These are phyloP conservation scores for Microcebus ravelobensis DNA, from an alignment of 2,113 vertebrate species.

Conservation along the genomic window DNA sequence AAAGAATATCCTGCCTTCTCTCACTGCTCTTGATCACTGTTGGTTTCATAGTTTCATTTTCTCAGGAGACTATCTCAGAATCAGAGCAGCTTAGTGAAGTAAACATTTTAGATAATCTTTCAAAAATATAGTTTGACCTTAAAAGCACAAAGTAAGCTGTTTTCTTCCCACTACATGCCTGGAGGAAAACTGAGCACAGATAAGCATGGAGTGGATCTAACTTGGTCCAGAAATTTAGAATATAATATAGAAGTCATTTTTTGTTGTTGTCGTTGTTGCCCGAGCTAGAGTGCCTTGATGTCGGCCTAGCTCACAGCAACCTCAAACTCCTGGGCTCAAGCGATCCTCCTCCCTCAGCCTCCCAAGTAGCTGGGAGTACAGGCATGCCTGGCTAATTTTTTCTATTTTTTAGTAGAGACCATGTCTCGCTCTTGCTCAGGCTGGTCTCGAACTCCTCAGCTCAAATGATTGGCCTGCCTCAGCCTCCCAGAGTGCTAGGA, in stretches of 20 bases:
- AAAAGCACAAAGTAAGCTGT: conserved; percentile 16
- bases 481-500: too few species aligned
- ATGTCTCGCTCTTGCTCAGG: too few species aligned
- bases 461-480: too few species aligned
- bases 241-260: not conserved
- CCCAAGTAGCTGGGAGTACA: too few species aligned
- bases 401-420: too few species aligned
- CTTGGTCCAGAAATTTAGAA: not conserved
- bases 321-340: too few species aligned
- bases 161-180: not conserved
- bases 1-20: not conserved
- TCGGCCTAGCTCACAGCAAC: too few species aligned
- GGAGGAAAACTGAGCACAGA: not conserved
- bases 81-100: conserved; percentile 32
- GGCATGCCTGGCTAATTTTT: too few species aligned
- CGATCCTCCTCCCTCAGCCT: too few species aligned
- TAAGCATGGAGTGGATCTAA: not conserved
- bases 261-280: too few species aligned
- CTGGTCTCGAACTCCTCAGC: too few species aligned
- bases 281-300: too few species aligned
- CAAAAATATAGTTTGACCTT: conserved; percentile 19
- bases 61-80: not conserved
- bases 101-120: conserved; percentile 40
- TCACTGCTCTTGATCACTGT: not conserved
- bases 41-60: conserved; percentile 17